Evolutionary conservation across 2,888 invertebrate genomes (phyloP).

Genomic region (Nasonovia ribisnigri): DNA sequence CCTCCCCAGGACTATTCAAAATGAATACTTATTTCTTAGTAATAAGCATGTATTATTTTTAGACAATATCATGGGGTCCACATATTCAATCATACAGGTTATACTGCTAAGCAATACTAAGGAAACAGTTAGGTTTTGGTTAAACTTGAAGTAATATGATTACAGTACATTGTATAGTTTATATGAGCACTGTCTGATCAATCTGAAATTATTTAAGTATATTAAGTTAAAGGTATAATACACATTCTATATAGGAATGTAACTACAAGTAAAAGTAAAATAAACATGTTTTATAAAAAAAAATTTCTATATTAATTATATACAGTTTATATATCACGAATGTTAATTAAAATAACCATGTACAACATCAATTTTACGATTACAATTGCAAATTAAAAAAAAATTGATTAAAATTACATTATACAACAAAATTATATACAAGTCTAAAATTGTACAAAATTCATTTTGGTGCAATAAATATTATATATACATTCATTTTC

Average conservation of each 20-base stretch:
- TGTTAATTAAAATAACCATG: slow-evolving; percentile 64
- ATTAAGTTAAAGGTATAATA: not conserved
- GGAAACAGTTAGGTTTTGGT: not conserved
- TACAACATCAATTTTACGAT: slow-evolving; percentile 57
- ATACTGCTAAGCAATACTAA: too few species aligned
- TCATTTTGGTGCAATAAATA: slow-evolving; percentile 57
- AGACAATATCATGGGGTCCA: too few species aligned
- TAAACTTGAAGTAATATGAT: not conserved
- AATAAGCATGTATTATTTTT: too few species aligned
- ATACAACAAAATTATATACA: slow-evolving; percentile 61
- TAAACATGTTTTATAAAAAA: slow-evolving; percentile 49
- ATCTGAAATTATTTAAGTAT: not conserved
- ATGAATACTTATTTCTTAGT: too few species aligned
- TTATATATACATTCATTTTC: slow-evolving; percentile 45
- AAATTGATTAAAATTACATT: slow-evolving; percentile 59
- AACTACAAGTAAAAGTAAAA: not conserved
- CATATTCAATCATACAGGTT: too few species aligned
- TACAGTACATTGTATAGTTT: not conserved
- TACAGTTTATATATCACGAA: slow-evolving; percentile 62
- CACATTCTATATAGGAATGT: not conserved
- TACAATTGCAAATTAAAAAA: slow-evolving; percentile 59
- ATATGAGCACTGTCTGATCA: not conserved
- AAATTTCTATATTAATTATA: slow-evolving; percentile 62
- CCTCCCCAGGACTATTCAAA: too few species aligned
- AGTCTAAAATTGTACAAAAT: slow-evolving; percentile 58